Evolutionary conservation across 2,888 invertebrate genomes (phyloP).

Genomic region (Leptinotarsa rubiginosa): DNA sequence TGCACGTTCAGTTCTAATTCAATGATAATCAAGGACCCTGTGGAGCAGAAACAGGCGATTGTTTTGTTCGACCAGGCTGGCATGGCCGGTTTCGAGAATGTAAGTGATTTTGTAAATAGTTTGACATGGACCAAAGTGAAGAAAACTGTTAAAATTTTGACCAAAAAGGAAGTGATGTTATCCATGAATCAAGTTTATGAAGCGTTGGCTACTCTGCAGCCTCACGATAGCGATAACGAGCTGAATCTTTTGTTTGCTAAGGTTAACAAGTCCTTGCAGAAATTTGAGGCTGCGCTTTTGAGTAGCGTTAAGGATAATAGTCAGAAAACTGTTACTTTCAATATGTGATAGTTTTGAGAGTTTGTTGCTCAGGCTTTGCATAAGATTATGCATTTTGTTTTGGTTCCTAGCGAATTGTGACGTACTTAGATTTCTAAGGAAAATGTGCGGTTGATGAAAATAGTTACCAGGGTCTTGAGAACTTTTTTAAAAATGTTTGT

Average conservation of each 20-base stretch:
- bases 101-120: constrained; percentile 54
- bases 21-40: constrained; percentile 54
- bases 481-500: too few relatives aligned
- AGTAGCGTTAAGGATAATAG: constrained; percentile 54
- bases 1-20: constrained; percentile 48
- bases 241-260: constrained; percentile 61
- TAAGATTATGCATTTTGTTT: constrained; percentile 7
- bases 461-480: too few relatives aligned
- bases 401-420: not conserved
- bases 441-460: too few relatives aligned
- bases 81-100: constrained; percentile 51
- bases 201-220: constrained; percentile 57
- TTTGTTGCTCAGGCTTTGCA: not conserved
- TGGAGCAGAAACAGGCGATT: constrained; percentile 50
- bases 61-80: constrained; percentile 48
- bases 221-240: constrained; percentile 61
- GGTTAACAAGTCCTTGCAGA: constrained; percentile 62
- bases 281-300: constrained; percentile 61
- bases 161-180: constrained; percentile 55
- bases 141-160: constrained; percentile 51
- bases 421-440: too few relatives aligned
- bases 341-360: constrained; percentile 32
- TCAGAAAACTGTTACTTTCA: constrained; percentile 62
- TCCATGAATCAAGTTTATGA: constrained; percentile 62
- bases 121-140: constrained; percentile 57